Evolutionary conservation across 2,888 invertebrate species (phyloP), one percentile per base, ranked within the genome.

Genomic region (Helleia helle): DNA sequence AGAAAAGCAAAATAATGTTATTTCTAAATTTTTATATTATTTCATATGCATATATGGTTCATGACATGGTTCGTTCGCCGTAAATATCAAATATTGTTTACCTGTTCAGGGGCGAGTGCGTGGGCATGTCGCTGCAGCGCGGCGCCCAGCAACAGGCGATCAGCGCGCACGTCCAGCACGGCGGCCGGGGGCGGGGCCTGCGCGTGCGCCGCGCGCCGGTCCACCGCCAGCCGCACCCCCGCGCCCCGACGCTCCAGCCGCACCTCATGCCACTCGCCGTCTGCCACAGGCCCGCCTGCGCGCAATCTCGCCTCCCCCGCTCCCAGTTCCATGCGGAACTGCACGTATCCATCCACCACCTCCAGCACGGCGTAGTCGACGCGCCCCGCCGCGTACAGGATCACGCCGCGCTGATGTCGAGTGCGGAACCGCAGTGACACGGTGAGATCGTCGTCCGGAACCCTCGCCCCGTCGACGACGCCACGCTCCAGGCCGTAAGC

Each of bases 251-350:
- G 87, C 68, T 95, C 94, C 44, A 97, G 79, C 27, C 90, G 93
- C 90, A 56, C 92, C 89, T 38, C 93, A 87, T 72, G 95, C 95
- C 54, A 97, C 53, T 55, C 66, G 47, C 81, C 84, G 67, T 85
- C 85, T 36, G 75, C 65, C 53, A 71, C 80, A 24, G 67, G 56
- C 44, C 57, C 74, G 26, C 68, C 90, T 1, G 94, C 92, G 47
- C 92, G 88, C 18, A 96, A 92, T 40, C 92, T 77, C 25, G 94
- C 96, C 71, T 93, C 93, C 4, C 97, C 98, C 51, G 93, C 93
- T 12, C 98, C 98, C 52, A 97, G 88, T 69, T 98, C 95, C 86
- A 96, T 95, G 50, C 94, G 89, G 73, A 95, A 96, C 70, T 95
- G 95, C 7, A 96, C 89, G 36, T 89, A 89, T 0, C 97, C 97